These are phyloP conservation scores for Parambassis ranga DNA, from an alignment of 2,797 vertebrate genomes.

Conservation along the genomic window DNA sequence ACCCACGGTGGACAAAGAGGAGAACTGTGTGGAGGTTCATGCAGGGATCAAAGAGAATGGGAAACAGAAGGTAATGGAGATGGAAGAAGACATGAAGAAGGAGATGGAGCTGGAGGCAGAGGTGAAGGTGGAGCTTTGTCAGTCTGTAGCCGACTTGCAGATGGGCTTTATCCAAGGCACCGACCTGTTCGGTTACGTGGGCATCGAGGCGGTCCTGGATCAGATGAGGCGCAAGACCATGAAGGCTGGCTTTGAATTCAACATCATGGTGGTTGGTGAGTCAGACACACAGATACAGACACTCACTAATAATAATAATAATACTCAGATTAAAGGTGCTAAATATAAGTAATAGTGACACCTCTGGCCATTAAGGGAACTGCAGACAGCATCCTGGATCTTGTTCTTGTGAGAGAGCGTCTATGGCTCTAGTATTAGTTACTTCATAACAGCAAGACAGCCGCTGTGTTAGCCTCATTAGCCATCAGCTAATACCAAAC, in stretches of 20 bases:
- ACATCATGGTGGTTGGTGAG: constrained; percentile 98
- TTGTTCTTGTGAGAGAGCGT: too few species aligned
- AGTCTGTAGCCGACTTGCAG: constrained; percentile 33
- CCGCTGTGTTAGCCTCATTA: too few species aligned
- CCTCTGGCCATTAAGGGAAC: too few species aligned
- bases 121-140: constrained; percentile 29
- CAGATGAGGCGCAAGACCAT: constrained; percentile 95
- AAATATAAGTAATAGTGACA: too few species aligned
- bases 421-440: too few species aligned
- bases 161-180: constrained; percentile 62
- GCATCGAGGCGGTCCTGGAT: constrained; percentile 93
- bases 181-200: constrained; percentile 88
- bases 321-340: too few species aligned
- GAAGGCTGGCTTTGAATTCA: constrained; percentile 94
- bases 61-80: constrained; percentile 31
- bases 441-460: too few species aligned
- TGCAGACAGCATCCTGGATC: too few species aligned
- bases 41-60: constrained; percentile 30
- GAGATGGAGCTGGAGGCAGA: constrained; percentile 29
- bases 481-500: too few species aligned
- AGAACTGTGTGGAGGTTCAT: background rate
- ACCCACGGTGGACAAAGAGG: background rate
- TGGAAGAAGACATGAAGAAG: constrained; percentile 61
- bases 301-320: too few species aligned
- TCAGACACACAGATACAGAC: background rate